Evolutionary conservation across 2,113 vertebrate species (phyloP).

Genomic region (Meles meles): DNA sequence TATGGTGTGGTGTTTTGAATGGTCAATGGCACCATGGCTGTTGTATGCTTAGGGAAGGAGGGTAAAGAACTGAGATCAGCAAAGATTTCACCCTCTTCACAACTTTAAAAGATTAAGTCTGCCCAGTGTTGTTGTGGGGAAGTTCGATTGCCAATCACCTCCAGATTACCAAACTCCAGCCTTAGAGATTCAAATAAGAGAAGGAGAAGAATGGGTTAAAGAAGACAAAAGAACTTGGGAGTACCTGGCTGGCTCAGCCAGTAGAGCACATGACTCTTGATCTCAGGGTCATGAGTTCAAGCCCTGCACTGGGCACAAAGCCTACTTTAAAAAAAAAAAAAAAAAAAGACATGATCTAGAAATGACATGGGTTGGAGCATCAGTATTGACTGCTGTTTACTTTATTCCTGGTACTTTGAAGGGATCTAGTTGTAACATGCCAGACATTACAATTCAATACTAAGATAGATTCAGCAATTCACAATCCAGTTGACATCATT

Average conservation of each 20-base stretch:
- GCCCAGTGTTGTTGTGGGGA: not conserved
- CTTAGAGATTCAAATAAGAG: not conserved
- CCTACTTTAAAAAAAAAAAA: not conserved
- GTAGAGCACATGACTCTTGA: not conserved
- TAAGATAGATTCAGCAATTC: not conserved
- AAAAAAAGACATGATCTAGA: conserved; percentile 16
- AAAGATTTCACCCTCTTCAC: not conserved
- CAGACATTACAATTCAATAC: not conserved
- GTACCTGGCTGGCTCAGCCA: not conserved
- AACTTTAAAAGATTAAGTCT: not conserved
- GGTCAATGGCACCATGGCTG: not conserved
- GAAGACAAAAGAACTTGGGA: not conserved
- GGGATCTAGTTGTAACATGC: not conserved
- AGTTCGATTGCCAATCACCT: not conserved
- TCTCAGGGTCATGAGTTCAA: not conserved
- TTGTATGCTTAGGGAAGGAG: not conserved
- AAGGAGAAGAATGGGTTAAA: not conserved
- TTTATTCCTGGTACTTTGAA: not conserved
- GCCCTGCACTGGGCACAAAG: not conserved
- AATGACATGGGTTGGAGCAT: not conserved
- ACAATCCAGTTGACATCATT: not conserved
- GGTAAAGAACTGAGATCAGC: not conserved
- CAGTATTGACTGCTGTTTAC: not conserved
- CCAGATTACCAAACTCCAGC: not conserved
- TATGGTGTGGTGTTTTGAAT: not conserved